Evolutionary conservation across 2,888 invertebrate genomes (phyloP), one percentile per base, ranked within the genome.

Genomic region (Hypselothyrea guttata): DNA sequence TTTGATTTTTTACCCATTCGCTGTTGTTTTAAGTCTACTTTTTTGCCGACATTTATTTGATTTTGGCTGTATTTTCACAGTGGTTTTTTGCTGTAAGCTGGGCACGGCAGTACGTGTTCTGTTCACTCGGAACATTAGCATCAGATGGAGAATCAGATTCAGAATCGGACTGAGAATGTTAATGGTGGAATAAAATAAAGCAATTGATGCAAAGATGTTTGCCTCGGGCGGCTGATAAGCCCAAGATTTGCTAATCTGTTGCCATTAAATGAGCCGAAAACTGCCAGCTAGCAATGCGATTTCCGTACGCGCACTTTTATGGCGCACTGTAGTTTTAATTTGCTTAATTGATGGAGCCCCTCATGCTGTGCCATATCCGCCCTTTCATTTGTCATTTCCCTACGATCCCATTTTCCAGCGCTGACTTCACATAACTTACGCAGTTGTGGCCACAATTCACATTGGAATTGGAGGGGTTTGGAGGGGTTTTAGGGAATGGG

Each of bases 21-120:
- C 33, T 33, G n/a, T n/a, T 5, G n/a, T 33, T 38, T 38, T 8
- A 28, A 9, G 7, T 1, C 28, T 7, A 9, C 28, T 8, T 28
- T 3, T 22, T 28, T 28, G 8, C 8, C 28, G 7, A 28, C 7
- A n/a, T 8, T 9, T 28, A 28, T 28, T 28, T 28, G 1, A 9
- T 9, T 3, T 7, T 28, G n/a, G n/a, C n/a, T n/a, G n/a, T n/a
- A n/a, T n/a, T n/a, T n/a, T n/a, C n/a, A n/a, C n/a, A n/a, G n/a
- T 59, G 9, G 46, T 13, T 38, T 49, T 38, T 62, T 56, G 56
- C 46, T 49, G 40, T 53, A 56, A 48, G 28, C 60, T 62, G 61
- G 57, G 62, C 75, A 72, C 70, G 70, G 65, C 58, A 53, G 66
- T 77, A 78, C 77, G 77, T 78, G 77, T 68, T 65, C 48, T 37